Conservation (phyloP, 1,140 invertebrate genomes). For the Ostrea edulis region DNA sequence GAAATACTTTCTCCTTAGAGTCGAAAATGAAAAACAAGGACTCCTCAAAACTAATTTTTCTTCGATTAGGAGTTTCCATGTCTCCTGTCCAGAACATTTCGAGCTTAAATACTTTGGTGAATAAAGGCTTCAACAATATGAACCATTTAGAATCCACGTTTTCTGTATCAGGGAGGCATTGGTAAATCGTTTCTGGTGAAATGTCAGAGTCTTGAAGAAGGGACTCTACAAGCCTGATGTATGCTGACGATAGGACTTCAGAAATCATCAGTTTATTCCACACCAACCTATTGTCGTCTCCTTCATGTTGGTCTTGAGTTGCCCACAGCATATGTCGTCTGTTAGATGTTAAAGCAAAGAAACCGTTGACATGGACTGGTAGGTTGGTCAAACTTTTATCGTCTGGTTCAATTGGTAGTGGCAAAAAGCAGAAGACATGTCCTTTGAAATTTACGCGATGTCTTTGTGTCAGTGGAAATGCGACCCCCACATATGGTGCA, state of each 20-base stretch:
- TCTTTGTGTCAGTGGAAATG: slow-evolving; percentile 51
- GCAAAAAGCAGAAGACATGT: slow-evolving; percentile 75
- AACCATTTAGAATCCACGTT: not conserved
- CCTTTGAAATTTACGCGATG: slow-evolving; percentile 56
- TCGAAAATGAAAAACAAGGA: not conserved
- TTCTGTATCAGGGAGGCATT: not conserved
- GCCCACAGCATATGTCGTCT: slow-evolving; percentile 74
- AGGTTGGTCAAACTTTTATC: slow-evolving; percentile 65
- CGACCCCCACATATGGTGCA: slow-evolving; percentile 71
- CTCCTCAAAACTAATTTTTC: not conserved
- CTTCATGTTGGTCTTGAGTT: slow-evolving; percentile 57
- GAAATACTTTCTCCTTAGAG: not conserved
- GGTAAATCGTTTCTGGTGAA: not conserved
- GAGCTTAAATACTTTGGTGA: not conserved
- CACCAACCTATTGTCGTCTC: slow-evolving; percentile 62
- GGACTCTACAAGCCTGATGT: slow-evolving; percentile 47
- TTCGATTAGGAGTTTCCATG: not conserved
- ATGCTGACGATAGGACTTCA: slow-evolving; percentile 67
- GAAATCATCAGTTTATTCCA: slow-evolving; percentile 72
- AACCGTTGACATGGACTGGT: slow-evolving; percentile 75
- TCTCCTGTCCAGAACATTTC: not conserved
- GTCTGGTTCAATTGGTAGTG: slow-evolving; percentile 66
- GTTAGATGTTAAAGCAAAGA: slow-evolving; percentile 73
- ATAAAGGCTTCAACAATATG: not conserved
- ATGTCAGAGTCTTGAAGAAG: not conserved